These are phyloP conservation scores for Calidris pugnax DNA, from an alignment of 2,113 vertebrate genomes.

Conservation along the genomic window DNA sequence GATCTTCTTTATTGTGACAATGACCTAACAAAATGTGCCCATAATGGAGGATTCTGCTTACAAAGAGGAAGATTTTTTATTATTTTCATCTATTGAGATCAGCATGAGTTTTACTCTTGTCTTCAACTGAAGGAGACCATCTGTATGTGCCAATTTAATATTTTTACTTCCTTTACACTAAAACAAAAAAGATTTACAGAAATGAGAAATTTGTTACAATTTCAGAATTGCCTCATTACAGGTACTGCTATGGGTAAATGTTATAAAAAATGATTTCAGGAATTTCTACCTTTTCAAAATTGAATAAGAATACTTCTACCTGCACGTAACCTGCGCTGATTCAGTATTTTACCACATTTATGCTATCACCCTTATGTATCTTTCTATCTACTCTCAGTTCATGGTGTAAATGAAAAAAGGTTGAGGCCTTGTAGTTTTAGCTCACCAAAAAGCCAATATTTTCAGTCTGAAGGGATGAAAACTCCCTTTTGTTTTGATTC, in stretches of 20 bases:
- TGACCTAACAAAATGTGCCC: neutral
- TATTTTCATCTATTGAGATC: neutral
- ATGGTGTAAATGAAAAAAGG: neutral
- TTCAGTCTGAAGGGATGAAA: neutral
- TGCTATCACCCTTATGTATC: neutral
- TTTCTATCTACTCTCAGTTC: neutral
- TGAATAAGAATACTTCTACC: neutral
- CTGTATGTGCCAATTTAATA: neutral
- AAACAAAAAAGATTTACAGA: neutral
- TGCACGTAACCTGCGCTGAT: neutral
- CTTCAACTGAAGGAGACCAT: neutral
- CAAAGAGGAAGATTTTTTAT: neutral
- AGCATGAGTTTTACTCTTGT: neutral
- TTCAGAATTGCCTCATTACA: neutral
- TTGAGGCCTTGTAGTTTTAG: neutral
- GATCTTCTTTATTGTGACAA: neutral
- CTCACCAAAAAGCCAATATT: neutral
- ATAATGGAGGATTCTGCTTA: neutral
- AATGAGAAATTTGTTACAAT: neutral
- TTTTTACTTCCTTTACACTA: neutral
- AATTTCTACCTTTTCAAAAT: neutral
- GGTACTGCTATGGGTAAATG: neutral
- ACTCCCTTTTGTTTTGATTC: neutral
- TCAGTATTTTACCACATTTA: neutral
- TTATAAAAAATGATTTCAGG: neutral